These are phyloP conservation scores for Trichonephila inaurata DNA, from an alignment of 1,140 invertebrate genomes.

Conservation along the genomic window DNA sequence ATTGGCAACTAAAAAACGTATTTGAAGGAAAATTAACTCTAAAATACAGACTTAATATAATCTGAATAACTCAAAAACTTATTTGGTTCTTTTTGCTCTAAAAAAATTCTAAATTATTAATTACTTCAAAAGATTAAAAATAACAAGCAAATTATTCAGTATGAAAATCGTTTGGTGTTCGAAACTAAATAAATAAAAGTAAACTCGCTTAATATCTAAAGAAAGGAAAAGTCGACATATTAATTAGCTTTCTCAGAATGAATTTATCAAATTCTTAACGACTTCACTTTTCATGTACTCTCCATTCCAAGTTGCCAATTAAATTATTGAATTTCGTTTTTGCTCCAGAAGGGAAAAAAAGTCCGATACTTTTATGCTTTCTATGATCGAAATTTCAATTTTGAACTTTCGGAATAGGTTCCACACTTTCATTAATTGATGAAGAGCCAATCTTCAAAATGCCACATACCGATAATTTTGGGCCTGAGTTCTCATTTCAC, in stretches of 20 bases:
- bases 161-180: not conserved
- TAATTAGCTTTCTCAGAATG: slow-evolving; percentile 15
- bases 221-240: not conserved
- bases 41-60: too few species aligned
- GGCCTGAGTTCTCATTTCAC: not conserved
- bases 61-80: too few species aligned
- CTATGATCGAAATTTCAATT: slow-evolving; percentile 10
- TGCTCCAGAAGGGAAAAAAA: not conserved
- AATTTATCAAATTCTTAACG: slow-evolving; percentile 4
- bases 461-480: not conserved
- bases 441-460: not conserved
- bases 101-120: too few species aligned
- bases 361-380: slow-evolving; percentile 14
- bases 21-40: too few species aligned
- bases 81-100: too few species aligned
- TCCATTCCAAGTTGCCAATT: not conserved
- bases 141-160: not conserved
- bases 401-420: not conserved
- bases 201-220: not conserved
- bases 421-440: slow-evolving; percentile 20
- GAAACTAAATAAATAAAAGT: not conserved
- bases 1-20: too few species aligned
- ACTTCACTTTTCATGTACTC: not conserved
- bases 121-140: not conserved
- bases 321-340: slow-evolving; percentile 15